These are phyloP conservation scores for Centroberyx gerrardi DNA, from an alignment of 2,797 vertebrate genomes.

Conservation along the genomic window DNA sequence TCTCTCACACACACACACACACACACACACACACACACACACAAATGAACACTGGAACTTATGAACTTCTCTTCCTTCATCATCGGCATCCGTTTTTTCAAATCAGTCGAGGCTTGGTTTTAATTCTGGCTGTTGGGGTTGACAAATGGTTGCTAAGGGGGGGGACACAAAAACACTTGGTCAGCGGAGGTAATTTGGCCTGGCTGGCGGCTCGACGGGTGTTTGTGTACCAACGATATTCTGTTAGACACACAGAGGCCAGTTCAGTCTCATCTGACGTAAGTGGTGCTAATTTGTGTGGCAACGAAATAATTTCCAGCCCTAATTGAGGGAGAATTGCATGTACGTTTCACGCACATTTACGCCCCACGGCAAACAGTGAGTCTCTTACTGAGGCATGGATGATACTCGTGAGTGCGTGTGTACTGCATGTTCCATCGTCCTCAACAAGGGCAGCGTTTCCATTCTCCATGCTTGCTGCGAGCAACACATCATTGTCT, in stretches of 20 bases:
- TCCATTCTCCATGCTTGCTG: slow-evolving; percentile 26
- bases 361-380: slow-evolving; percentile 48
- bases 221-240: slow-evolving; percentile 72
- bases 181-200: slow-evolving; percentile 69
- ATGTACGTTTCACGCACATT: slow-evolving; percentile 42
- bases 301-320: slow-evolving; percentile 72
- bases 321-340: slow-evolving; percentile 60
- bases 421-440: background rate
- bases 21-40: background rate
- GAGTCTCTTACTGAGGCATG: slow-evolving; percentile 24
- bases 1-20: background rate
- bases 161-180: slow-evolving; percentile 56
- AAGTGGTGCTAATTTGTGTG: slow-evolving; percentile 65
- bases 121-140: slow-evolving; percentile 42
- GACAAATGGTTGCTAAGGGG: slow-evolving; percentile 74
- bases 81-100: slow-evolving; percentile 11
- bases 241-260: slow-evolving; percentile 60
- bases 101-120: slow-evolving; percentile 24
- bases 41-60: slow-evolving; percentile 25
- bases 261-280: slow-evolving; percentile 68
- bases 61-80: slow-evolving; percentile 18
- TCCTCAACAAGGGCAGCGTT: slow-evolving; percentile 29
- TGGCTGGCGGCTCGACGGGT: slow-evolving; percentile 54
- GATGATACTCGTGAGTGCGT: slow-evolving; percentile 18
- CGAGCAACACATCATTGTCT: slow-evolving; percentile 44